These are phyloP conservation scores for Macquaria ambigua DNA, from an alignment of 2,113 vertebrate species.

Conservation along the genomic window DNA sequence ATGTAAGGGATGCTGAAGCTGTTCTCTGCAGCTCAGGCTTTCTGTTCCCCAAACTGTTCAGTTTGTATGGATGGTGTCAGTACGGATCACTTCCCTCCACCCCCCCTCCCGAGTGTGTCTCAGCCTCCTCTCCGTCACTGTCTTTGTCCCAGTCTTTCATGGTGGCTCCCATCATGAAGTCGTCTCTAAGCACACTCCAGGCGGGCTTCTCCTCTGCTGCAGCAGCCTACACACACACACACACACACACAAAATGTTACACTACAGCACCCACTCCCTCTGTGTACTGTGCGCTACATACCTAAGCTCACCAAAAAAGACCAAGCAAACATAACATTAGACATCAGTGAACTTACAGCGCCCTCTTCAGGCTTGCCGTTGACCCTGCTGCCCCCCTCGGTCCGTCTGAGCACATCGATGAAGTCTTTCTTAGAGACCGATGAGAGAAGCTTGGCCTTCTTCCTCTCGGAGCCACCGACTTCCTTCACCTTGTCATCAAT, in stretches of 20 bases:
- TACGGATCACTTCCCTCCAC: conserved; percentile 77
- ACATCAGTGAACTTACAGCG: conserved; percentile 74
- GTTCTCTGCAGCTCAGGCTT: neutral
- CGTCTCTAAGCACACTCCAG: conserved; percentile 94
- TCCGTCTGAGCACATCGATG: conserved; percentile 89
- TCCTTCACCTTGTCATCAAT: conserved; percentile 90
- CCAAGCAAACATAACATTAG: neutral
- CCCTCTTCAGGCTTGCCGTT: conserved; percentile 44
- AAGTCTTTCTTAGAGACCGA: conserved; percentile 95
- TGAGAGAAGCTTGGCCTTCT: conserved; percentile 90
- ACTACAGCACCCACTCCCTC: neutral
- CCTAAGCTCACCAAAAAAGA: neutral
- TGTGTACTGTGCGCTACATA: too few species aligned
- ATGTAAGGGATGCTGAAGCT: too few species aligned
- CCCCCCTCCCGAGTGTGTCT: neutral
- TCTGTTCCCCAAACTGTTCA: neutral
- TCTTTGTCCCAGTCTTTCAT: conserved; percentile 99
- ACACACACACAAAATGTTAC: neutral
- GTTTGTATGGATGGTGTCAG: conserved; percentile 15
- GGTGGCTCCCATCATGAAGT: conserved; percentile 96
- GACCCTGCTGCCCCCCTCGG: conserved; percentile 61
- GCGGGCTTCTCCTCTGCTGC: conserved; percentile 82
- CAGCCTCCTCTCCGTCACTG: conserved; percentile 79
- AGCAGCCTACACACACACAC: conserved; percentile 43
- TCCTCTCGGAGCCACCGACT: conserved; percentile 88